Percentiles rank a stretch among this genome's conserved stretches.
These are phyloP conservation scores for Typhlichthys subterraneus DNA, from an alignment of 2,797 vertebrate species.

Conservation along the genomic window DNA sequence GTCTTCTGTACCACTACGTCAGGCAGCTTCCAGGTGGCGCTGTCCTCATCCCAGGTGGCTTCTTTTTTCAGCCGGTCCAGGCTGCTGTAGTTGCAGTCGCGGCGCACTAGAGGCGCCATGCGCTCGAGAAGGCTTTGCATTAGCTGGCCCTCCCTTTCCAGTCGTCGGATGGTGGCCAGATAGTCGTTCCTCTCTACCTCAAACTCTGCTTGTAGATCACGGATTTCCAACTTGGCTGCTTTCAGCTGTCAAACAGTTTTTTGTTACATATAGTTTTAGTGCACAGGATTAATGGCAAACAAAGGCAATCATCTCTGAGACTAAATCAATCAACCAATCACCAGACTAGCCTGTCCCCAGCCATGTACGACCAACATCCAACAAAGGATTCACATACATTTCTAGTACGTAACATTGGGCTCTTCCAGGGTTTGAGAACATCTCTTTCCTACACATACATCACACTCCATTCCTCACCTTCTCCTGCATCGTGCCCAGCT, in stretches of 20 bases:
- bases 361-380: too few species aligned
- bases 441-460: too few species aligned
- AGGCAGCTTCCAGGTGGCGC: constrained; percentile 82
- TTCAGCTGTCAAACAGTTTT: constrained; percentile 73
- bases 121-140: constrained; percentile 84
- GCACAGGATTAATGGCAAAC: not conserved
- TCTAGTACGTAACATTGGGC: too few species aligned
- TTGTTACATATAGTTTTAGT: not conserved
- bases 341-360: too few species aligned
- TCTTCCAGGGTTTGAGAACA: too few species aligned
- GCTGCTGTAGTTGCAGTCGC: constrained; percentile 91
- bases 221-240: constrained; percentile 87
- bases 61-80: constrained; percentile 81
- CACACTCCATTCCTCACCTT: constrained; percentile 73
- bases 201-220: constrained; percentile 87
- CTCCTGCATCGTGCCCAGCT: constrained; percentile 83
- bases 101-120: constrained; percentile 80
- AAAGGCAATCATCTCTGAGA: too few species aligned
- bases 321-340: too few species aligned
- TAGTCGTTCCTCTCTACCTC: constrained; percentile 87
- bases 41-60: constrained; percentile 86
- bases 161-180: constrained; percentile 79
- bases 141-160: constrained; percentile 83
- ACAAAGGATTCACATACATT: too few species aligned
- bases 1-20: constrained; percentile 84